Percentiles rank a stretch among this genome's conserved stretches.
Evolutionary conservation across 2,113 vertebrate species (phyloP).

Genomic region (Acanthochromis polyacanthus): DNA sequence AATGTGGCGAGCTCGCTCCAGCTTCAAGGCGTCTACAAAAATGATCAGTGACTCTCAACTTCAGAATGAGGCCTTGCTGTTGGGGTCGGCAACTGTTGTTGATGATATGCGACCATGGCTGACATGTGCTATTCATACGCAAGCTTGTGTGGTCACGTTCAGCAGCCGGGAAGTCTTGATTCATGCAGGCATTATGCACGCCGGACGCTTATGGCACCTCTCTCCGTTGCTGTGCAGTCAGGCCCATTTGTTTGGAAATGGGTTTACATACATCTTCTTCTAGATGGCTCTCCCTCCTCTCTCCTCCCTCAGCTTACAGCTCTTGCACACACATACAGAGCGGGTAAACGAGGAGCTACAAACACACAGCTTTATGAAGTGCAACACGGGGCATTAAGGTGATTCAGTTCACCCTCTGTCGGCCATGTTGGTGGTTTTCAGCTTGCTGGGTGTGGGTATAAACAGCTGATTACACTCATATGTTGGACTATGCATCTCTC

Average conservation of each 20-base stretch:
- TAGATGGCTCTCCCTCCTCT: conserved; percentile 51
- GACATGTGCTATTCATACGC: conserved; percentile 57
- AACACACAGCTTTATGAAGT: conserved; percentile 23
- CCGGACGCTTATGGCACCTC: conserved; percentile 79
- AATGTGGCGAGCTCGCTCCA: conserved; percentile 22
- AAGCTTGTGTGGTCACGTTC: conserved; percentile 79
- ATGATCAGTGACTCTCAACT: conserved; percentile 32
- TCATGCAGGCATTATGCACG: conserved; percentile 78
- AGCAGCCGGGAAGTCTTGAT: conserved; percentile 73
- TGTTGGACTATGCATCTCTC: neutral
- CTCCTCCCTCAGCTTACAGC: conserved; percentile 35
- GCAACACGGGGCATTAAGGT: conserved; percentile 35
- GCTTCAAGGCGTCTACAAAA: conserved; percentile 27
- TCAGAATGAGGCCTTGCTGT: conserved; percentile 20
- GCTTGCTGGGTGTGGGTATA: neutral
- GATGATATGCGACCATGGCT: conserved; percentile 44
- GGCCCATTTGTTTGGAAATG: conserved; percentile 82
- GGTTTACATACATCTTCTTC: conserved; percentile 82
- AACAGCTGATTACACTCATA: neutral
- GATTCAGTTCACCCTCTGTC: conserved; percentile 33
- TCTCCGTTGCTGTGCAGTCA: conserved; percentile 70
- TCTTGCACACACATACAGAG: neutral
- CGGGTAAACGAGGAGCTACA: conserved; percentile 10
- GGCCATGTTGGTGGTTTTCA: conserved; percentile 48
- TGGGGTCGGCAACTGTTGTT: conserved; percentile 31